Base-by-base conservation (phyloP, 2,888 invertebrate genomes). In the Cephus rjabovi region DNA sequence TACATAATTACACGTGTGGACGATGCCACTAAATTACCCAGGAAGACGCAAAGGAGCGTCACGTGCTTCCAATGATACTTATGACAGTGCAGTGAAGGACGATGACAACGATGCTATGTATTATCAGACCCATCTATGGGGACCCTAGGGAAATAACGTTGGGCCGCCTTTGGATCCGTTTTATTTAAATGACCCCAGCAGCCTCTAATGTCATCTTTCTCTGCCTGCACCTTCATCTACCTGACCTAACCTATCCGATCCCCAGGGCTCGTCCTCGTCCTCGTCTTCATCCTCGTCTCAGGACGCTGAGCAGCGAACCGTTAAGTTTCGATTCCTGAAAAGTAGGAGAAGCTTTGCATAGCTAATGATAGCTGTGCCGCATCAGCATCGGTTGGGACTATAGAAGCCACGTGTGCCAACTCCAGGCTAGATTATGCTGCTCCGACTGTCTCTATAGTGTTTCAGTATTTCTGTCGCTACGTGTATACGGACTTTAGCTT, bases 271-370 rank as follows among this genome's bases (percentile, higher is more conserved):
- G 56, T 79, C 76, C 81, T 74, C 75, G 73, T 75, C 70, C 69
- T 33, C 74, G 40, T 68, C 74, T 75, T 35, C 37, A 71, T 77
- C 23, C 31, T 35, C 74, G 76, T 81, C 76, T 78, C 79, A 84
- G 84, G 82, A 84, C 83, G 79, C 84, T 83, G 85, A 76, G 80
- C 83, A 79, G 77, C 82, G 79, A 85, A 87, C 87, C 87, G 87
- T 87, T 87, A 87, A 87, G 85, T 84, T 87, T 84, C 87, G 87
- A 87, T 87, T 86, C 82, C 84, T 87, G 82, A 86, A 86, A 86
- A 68, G 76, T 81, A 81, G 80, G 78, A 76, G 80, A 71, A 79
- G 77, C 74, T 76, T 75, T 70, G 75, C 75, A 76, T 73, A 76
- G 69, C 76, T 71, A 71, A 71, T 31, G 34, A 71, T 33, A 31